Conservation (phyloP, 1,140 invertebrate genomes). For the Coptotermes formosanus region DNA sequence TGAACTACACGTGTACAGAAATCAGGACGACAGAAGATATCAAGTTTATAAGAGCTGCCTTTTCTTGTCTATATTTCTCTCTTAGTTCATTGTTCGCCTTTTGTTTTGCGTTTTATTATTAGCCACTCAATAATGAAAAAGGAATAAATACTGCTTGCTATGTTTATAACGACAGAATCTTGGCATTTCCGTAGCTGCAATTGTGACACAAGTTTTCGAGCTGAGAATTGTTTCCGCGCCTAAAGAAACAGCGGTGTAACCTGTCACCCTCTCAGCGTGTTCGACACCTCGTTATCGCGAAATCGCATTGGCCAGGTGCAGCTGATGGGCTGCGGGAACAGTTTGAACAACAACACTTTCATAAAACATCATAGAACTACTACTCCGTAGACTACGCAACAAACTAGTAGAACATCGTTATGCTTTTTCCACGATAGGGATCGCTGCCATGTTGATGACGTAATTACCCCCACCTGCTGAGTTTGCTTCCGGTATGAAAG, state of each 20-base stretch:
- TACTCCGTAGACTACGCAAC: background rate
- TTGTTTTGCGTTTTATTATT: no score
- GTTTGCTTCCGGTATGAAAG: conserved; percentile 15
- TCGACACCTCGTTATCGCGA: background rate
- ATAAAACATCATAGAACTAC: background rate
- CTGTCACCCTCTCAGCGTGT: background rate
- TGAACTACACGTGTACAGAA: no score
- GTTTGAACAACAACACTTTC: background rate
- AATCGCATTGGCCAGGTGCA: background rate
- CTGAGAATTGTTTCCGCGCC: no score
- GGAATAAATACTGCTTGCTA: background rate
- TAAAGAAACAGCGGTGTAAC: background rate
- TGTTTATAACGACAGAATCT: background rate
- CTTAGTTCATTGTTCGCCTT: no score
- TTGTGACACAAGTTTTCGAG: no score
- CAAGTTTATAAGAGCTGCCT: no score
- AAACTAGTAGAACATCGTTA: background rate
- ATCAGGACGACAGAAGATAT: no score
- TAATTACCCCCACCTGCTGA: conserved; percentile 10
- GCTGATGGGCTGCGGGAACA: background rate
- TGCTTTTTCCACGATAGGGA: conserved; percentile 4
- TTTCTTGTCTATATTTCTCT: no score
- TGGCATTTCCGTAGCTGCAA: no score
- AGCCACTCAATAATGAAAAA: no score
- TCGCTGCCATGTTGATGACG: background rate